These are phyloP conservation scores for Miichthys miiuy DNA, from an alignment of 2,797 vertebrate genomes.

Conservation along the genomic window DNA sequence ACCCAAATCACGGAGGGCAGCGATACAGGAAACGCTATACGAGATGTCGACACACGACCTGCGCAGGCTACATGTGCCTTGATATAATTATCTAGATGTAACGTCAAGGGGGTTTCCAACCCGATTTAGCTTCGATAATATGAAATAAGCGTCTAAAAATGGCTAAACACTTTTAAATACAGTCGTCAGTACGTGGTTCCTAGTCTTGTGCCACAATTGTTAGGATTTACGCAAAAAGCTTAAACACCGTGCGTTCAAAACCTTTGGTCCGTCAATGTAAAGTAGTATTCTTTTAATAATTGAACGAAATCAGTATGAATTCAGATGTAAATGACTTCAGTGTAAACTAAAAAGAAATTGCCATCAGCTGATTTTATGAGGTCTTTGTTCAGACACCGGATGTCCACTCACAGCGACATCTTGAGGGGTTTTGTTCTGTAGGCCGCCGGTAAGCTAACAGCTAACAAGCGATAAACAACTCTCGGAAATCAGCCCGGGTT, in stretches of 20 bases:
- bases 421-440: slow-evolving; percentile 54
- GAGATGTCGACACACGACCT: background rate
- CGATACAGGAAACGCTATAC: background rate
- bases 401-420: slow-evolving; percentile 69
- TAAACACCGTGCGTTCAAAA: background rate
- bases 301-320: rapidly evolving
- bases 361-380: slow-evolving; percentile 63
- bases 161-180: rapidly evolving
- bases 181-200: background rate
- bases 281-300: too few relatives aligned
- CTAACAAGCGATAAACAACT: slow-evolving; percentile 39
- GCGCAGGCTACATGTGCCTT: background rate
- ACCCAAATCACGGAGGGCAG: background rate
- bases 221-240: background rate
- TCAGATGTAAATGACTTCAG: background rate
- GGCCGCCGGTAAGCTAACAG: slow-evolving; percentile 57
- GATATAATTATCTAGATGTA: background rate
- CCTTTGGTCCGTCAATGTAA: rapidly evolving
- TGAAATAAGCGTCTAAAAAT: too few relatives aligned
- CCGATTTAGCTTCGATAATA: rapidly evolving
- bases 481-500: rapidly evolving
- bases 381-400: slow-evolving; percentile 82
- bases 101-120: rapidly evolving
- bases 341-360: background rate
- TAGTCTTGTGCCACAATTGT: rapidly evolving